Conservation (phyloP, 2,888 invertebrate species). For the Antitype chi region DNA sequence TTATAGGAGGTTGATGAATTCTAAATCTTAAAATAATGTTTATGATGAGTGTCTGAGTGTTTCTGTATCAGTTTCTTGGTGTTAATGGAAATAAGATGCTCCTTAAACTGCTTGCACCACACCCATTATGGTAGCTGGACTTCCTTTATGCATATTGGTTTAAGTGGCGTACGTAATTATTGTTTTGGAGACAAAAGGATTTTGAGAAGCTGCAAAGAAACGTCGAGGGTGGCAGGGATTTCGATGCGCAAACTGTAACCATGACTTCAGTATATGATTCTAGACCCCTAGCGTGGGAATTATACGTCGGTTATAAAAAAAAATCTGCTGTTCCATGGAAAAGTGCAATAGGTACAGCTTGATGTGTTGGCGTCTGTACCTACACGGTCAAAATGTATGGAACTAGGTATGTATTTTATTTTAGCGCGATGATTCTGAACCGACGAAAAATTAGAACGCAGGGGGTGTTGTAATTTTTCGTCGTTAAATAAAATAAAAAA, state of each 20-base stretch:
- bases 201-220: constrained; percentile 12
- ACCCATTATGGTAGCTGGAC: constrained; percentile 9
- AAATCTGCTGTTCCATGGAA: too few relatives aligned
- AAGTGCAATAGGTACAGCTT: too few relatives aligned
- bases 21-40: constrained; percentile 64
- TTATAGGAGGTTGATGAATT: constrained; percentile 62
- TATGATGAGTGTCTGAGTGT: constrained; percentile 53
- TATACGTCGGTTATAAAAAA: too few relatives aligned
- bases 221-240: background rate
- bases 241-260: too few relatives aligned
- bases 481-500: too few relatives aligned
- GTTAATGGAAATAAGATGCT: constrained; percentile 53
- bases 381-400: too few relatives aligned
- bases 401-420: too few relatives aligned
- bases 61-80: constrained; percentile 55
- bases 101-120: constrained; percentile 42
- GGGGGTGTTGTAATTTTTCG: too few relatives aligned
- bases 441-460: too few relatives aligned
- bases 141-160: constrained; percentile 39
- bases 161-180: constrained; percentile 31
- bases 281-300: background rate
- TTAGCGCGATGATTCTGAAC: too few relatives aligned
- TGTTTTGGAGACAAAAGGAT: constrained; percentile 31
- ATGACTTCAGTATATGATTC: background rate
- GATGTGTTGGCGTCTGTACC: too few relatives aligned